Conservation (phyloP, 2,797 vertebrate genomes). For the Mormyrops boulengeri region DNA sequence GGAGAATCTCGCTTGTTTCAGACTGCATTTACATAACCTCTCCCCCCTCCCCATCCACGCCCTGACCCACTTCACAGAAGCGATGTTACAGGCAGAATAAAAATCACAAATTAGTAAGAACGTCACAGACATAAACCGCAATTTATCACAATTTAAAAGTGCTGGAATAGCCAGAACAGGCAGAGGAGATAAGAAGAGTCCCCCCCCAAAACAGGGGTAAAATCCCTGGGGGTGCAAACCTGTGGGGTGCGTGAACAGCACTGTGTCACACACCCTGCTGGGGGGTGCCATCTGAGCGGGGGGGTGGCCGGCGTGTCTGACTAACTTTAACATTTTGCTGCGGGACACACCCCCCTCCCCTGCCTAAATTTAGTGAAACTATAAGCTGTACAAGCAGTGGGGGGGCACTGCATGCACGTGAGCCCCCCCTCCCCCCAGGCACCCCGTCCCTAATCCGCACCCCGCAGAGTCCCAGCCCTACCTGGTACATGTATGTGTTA, state of each 20-base stretch:
- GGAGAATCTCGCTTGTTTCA: background rate
- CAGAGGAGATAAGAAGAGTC: background rate
- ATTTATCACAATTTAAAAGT: background rate
- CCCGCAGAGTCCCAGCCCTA: constrained; percentile 46
- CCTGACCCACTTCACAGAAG: background rate
- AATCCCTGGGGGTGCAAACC: background rate
- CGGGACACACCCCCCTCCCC: background rate
- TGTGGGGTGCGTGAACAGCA: background rate
- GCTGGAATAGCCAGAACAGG: background rate
- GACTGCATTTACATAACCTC: background rate
- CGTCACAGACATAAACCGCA: background rate
- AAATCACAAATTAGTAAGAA: background rate
- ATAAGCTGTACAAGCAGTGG: background rate
- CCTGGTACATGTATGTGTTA: constrained; percentile 80
- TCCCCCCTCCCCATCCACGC: background rate
- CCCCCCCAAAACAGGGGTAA: background rate
- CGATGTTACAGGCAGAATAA: background rate
- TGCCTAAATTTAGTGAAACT: background rate
- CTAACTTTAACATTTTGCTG: background rate
- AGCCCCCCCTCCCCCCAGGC: background rate
- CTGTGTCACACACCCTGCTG: background rate
- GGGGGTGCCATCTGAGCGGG: background rate
- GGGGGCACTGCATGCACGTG: background rate
- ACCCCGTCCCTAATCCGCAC: too few relatives aligned
- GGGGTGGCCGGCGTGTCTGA: background rate